Evolutionary conservation across 2,888 invertebrate species (phyloP).

Genomic region (Cosmorhoe ocellata): DNA sequence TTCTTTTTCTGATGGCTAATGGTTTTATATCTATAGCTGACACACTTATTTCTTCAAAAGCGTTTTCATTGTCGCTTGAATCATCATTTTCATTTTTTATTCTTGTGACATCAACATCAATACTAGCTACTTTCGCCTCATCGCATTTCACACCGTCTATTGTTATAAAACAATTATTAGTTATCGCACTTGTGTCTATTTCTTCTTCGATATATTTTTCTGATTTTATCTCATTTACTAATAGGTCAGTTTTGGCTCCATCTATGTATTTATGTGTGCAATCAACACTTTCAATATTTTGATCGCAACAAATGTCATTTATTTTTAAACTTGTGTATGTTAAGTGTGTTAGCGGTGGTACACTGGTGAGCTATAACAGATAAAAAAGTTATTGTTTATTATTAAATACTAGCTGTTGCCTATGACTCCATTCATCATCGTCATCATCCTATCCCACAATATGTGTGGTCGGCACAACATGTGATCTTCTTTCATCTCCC

Average conservation of each 20-base stretch:
- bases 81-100: conserved; percentile 14
- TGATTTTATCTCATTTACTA: neutral
- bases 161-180: neutral
- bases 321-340: neutral
- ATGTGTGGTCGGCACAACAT: too few relatives aligned
- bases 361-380: too few relatives aligned
- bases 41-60: neutral
- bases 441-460: too few relatives aligned
- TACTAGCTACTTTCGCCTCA: neutral
- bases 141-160: neutral
- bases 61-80: conserved; percentile 3
- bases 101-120: conserved; percentile 7
- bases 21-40: neutral
- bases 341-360: neutral
- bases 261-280: too few relatives aligned
- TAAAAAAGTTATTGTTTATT: too few relatives aligned
- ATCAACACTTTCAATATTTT: neutral
- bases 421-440: too few relatives aligned
- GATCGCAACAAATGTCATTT: conserved; percentile 15
- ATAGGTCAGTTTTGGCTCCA: conserved; percentile 3
- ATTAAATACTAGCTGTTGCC: too few relatives aligned
- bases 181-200: neutral
- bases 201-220: conserved; percentile 7
- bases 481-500: too few relatives aligned
- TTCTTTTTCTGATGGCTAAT: neutral